Evolutionary conservation across 2,113 vertebrate genomes (phyloP).

Genomic region (Gopherus evgoodei): DNA sequence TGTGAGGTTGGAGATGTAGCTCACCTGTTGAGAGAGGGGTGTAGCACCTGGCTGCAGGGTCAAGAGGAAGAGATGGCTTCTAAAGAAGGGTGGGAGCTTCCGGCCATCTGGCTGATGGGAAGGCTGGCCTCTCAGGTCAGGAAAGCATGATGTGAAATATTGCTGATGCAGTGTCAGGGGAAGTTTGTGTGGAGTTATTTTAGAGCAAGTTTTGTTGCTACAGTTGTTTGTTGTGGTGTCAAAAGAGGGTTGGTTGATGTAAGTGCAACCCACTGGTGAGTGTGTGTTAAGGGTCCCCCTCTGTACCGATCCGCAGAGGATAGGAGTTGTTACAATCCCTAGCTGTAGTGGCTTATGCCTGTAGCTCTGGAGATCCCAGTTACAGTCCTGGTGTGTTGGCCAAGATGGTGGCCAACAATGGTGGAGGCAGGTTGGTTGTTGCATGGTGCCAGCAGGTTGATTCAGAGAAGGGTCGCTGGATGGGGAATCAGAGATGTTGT

Average conservation of each 20-base stretch:
- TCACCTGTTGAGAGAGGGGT: accelerated
- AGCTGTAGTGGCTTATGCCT: neutral
- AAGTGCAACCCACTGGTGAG: neutral
- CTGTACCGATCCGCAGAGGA: neutral
- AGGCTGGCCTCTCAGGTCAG: neutral
- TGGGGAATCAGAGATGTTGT: neutral
- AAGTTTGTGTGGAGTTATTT: neutral
- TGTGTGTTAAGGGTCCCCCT: neutral
- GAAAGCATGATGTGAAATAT: neutral
- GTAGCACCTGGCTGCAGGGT: neutral
- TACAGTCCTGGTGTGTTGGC: neutral
- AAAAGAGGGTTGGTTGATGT: neutral
- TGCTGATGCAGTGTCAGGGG: too few species aligned
- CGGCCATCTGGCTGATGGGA: neutral
- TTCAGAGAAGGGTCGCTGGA: neutral
- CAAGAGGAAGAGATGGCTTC: too few species aligned
- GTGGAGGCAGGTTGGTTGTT: neutral
- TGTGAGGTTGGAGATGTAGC: neutral
- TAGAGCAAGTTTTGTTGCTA: neutral
- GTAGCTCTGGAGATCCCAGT: neutral
- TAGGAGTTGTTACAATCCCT: neutral
- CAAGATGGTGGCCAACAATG: neutral
- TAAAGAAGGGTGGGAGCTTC: neutral
- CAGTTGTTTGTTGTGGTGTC: neutral
- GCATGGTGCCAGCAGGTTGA: neutral